phyloP scores from a whole-genome alignment of 2,113 vertebrate genomes.

The Reinhardtius hippoglossoides region DNA sequence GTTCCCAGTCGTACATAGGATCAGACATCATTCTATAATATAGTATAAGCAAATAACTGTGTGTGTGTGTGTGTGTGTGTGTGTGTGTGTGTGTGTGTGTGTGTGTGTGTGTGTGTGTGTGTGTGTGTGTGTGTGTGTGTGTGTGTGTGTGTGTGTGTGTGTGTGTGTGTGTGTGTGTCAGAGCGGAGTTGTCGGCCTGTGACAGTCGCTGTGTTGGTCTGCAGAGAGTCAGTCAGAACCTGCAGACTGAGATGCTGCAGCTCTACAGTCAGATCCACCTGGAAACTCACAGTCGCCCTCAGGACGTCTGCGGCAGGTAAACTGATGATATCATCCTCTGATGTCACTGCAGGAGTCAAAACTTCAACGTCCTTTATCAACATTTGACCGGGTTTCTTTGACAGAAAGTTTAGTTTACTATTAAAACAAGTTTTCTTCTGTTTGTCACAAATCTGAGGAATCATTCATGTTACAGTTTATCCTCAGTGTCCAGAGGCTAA shows the following conservation, averaged over 20 bases:
- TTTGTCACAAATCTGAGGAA: too few species aligned
- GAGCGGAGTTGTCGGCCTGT: conserved; percentile 88
- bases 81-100: not conserved
- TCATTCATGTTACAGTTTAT: too few species aligned
- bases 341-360: not conserved
- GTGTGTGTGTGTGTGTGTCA: conserved; percentile 36
- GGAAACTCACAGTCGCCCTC: conserved; percentile 51
- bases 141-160: not conserved
- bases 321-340: not conserved
- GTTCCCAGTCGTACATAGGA: too few species aligned
- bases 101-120: not conserved
- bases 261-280: conserved; percentile 89
- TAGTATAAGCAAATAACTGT: not conserved
- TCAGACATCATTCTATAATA: too few species aligned
- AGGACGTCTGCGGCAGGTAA: conserved; percentile 46
- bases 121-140: not conserved
- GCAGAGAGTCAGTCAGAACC: conserved; percentile 85
- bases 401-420: too few species aligned
- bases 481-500: too few species aligned
- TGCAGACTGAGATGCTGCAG: conserved; percentile 90
- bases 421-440: too few species aligned
- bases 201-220: conserved; percentile 89
- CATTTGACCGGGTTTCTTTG: too few species aligned
- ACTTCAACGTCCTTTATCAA: too few species aligned
- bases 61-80: not conserved